Conservation (phyloP, 2,888 invertebrate genomes). For the Thymelicus sylvestris region DNA sequence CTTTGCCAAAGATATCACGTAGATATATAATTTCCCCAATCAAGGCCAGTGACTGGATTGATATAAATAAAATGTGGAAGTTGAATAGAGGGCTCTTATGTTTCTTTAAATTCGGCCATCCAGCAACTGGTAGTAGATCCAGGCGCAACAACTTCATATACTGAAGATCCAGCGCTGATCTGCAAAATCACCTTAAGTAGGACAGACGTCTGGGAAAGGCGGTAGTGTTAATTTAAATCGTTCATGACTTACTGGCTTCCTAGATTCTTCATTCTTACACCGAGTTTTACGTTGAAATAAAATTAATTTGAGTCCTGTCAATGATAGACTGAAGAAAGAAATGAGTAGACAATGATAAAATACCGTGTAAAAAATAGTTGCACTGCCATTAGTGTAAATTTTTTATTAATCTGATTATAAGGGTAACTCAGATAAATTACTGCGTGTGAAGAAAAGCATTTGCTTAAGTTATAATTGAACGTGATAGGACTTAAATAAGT, state of each 20-base stretch:
- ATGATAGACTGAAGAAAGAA: too few relatives aligned
- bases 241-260: too few relatives aligned
- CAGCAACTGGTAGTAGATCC: not conserved
- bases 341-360: not conserved
- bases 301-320: not conserved
- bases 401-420: not conserved
- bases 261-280: not conserved
- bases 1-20: constrained; percentile 11
- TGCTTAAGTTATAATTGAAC: constrained; percentile 9
- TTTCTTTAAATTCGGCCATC: not conserved
- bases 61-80: not conserved
- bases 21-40: constrained; percentile 17
- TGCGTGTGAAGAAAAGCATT: constrained; percentile 2
- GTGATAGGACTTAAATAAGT: not conserved
- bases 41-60: not conserved
- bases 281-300: not conserved
- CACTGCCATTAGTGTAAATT: not conserved
- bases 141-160: constrained; percentile 12
- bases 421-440: not conserved
- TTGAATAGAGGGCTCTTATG: not conserved
- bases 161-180: not conserved
- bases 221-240: too few relatives aligned
- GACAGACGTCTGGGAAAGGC: too few relatives aligned
- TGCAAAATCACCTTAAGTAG: not conserved
- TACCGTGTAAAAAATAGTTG: not conserved